Conservation (phyloP, 2,888 invertebrate genomes). For the Silvanus unidentatus region DNA sequence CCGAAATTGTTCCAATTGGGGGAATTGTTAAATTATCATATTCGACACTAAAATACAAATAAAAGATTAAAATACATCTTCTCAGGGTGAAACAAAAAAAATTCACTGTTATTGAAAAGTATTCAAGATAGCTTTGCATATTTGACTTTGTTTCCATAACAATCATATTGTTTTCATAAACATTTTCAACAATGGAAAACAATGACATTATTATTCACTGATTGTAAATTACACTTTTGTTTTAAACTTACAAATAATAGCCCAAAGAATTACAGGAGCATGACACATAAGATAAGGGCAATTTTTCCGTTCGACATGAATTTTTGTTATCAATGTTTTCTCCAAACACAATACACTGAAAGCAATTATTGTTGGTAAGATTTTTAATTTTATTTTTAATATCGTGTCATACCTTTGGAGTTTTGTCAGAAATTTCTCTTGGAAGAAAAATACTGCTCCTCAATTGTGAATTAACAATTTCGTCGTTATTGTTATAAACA, state of each 20-base stretch:
- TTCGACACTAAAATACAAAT: not conserved
- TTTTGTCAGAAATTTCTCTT: conserved; percentile 3
- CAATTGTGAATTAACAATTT: not conserved
- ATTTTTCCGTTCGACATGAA: conserved; percentile 7
- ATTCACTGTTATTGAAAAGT: too few species aligned
- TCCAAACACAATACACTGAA: conserved; percentile 13
- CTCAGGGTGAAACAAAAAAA: not conserved
- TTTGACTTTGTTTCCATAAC: too few species aligned
- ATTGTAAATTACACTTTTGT: not conserved
- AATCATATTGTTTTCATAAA: too few species aligned
- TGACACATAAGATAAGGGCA: conserved; percentile 7
- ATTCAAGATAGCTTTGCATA: too few species aligned
- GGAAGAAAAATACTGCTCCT: not conserved
- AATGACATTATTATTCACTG: too few species aligned
- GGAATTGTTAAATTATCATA: not conserved
- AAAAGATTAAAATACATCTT: not conserved
- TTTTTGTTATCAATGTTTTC: conserved; percentile 2
- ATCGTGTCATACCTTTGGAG: conserved; percentile 11
- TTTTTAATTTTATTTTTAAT: not conserved
- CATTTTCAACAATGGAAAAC: too few species aligned
- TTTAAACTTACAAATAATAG: conserved; percentile 12
- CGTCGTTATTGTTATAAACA: not conserved
- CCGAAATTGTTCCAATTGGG: too few species aligned
- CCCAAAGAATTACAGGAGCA: conserved; percentile 15
- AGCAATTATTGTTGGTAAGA: conserved; percentile 1